These are phyloP conservation scores for Zygogramma bicolorata DNA, from an alignment of 2,888 invertebrate species.

Conservation along the genomic window DNA sequence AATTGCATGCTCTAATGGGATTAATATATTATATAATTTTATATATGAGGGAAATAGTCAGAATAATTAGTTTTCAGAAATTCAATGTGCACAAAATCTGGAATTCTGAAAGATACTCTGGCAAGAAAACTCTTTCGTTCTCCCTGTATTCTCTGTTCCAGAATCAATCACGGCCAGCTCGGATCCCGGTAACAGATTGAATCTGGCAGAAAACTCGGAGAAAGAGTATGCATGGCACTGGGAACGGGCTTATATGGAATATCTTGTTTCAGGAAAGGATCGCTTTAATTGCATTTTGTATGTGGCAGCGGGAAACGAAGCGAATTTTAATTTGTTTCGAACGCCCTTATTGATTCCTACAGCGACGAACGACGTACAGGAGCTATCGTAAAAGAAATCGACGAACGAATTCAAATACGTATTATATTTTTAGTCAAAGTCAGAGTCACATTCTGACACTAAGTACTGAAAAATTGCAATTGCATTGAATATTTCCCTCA, in stretches of 20 bases:
- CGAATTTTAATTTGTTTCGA: background rate
- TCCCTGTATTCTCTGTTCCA: constrained; percentile 28
- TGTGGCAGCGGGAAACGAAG: constrained; percentile 8
- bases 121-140: background rate
- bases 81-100: too few relatives aligned
- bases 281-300: background rate
- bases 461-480: too few relatives aligned
- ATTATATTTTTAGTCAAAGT: too few relatives aligned
- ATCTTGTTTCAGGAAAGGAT: constrained; percentile 26
- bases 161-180: constrained; percentile 39
- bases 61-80: too few relatives aligned
- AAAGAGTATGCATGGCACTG: constrained; percentile 28
- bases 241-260: constrained; percentile 27
- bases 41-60: too few relatives aligned
- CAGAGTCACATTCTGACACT: background rate
- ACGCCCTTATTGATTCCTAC: background rate
- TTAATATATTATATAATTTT: too few relatives aligned
- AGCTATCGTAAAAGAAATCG: too few relatives aligned
- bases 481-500: too few relatives aligned
- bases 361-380: too few relatives aligned
- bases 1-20: too few relatives aligned
- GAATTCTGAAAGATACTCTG: too few relatives aligned
- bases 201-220: constrained; percentile 32
- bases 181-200: constrained; percentile 29
- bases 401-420: too few relatives aligned